Percentiles rank a stretch among this genome's conserved stretches.
Evolutionary conservation across 2,113 vertebrate species (phyloP).

Genomic region (Uria aalge): DNA sequence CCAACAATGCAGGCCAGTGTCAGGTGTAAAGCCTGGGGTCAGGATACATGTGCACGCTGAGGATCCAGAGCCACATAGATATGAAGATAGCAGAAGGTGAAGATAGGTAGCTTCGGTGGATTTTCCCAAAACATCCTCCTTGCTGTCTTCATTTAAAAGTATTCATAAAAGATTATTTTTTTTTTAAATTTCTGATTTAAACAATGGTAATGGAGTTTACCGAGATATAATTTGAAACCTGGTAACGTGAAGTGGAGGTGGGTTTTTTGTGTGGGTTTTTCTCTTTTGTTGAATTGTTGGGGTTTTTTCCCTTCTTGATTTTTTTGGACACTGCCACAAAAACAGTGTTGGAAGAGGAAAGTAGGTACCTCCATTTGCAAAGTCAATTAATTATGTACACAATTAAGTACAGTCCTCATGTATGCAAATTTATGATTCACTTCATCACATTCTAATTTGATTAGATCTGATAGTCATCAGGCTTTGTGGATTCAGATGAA

Average conservation of each 20-base stretch:
- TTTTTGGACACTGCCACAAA: not conserved
- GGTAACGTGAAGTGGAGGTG: not conserved
- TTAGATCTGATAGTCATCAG: not conserved
- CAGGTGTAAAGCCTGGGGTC: not conserved
- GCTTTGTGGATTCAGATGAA: not conserved
- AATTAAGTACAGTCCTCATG: not conserved
- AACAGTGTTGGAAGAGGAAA: not conserved
- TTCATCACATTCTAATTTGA: not conserved
- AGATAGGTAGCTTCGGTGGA: not conserved
- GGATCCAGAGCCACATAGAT: not conserved
- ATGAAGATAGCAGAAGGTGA: not conserved
- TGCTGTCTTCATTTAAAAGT: not conserved
- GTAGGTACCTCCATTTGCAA: not conserved
- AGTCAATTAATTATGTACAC: not conserved
- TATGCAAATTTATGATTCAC: not conserved
- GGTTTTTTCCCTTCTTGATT: not conserved
- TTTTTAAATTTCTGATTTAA: not conserved
- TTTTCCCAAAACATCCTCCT: not conserved
- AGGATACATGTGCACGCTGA: fast-evolving
- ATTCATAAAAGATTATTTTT: not conserved
- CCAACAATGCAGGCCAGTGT: not conserved
- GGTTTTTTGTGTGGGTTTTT: not conserved
- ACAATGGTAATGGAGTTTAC: not conserved
- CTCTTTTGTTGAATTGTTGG: not conserved
- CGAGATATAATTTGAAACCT: not conserved